Evolutionary conservation across 1,140 invertebrate genomes (phyloP), one percentile per base, ranked within the genome.

Genomic region (Brachionus rubens): DNA sequence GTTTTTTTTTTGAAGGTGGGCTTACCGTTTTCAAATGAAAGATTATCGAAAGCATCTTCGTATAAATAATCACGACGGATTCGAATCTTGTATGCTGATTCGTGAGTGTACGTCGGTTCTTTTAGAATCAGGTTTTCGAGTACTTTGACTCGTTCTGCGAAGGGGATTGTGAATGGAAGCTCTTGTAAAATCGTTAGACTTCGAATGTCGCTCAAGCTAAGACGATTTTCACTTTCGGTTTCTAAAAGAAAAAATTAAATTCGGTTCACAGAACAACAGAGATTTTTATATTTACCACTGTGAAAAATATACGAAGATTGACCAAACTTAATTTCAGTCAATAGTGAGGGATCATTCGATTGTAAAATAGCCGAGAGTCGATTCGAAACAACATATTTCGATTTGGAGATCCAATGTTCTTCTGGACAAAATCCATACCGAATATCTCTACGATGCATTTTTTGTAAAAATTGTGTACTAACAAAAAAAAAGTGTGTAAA

Each of bases 21-120:
- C n/a, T n/a, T n/a, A n/a, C n/a, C n/a, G n/a, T 95, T 97, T 80
- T 93, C 91, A 1, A 88, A 88, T 4, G 92, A 92, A 0, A 98
- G 84, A 83, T 95, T 95, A 30, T 95, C 93, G 84, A 94, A 97
- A 0, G 95, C 93, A 86, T 98, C 96, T 85, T 98, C 96, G 83
- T 98, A 98, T 0, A 98, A 86, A 85, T 95, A 94, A 80, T 91
- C 92, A 70, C 96, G 87, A 56, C 95, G 86, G 2, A 97, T 91
- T 16, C 89, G 89, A 1, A 96, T 88, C 78, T 89, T 88, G 70
- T 94, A 92, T 24, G 88, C 87, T 0, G 90, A 88, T 0, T 90
- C 90, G 77, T 90, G 88, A 52, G 46, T 21, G 21, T 72, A 54
- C 7, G 50, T 30, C 12, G 59, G 59, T 21, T 65, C 81, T 78